Base-by-base conservation (phyloP, 2,888 invertebrate species). In the Mythimna vitellina region DNA sequence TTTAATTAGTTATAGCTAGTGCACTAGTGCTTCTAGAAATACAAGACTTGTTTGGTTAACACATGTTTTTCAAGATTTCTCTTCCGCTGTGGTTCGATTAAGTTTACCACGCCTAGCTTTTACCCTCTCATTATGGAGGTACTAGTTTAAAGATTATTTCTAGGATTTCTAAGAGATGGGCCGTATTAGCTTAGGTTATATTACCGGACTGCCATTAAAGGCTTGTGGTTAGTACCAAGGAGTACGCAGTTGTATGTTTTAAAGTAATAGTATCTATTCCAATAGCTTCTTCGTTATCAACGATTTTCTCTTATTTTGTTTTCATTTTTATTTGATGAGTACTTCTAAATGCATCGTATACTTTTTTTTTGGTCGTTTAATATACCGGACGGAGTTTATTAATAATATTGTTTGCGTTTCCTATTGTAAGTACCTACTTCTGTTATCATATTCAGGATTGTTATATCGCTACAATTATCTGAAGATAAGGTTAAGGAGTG, bases 41-140 rank as follows among this genome's bases (percentile, higher is more conserved):
- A 84, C 82, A 51, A 82, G 79, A 82, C 85, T 75, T 65, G 80
- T 76, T 78, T 63, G 42, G 61, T 61, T 57, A 66, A 77, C 82
- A 84, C 89, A 73, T 80, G 89, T 89, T 86, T 85, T 86, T 87
- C 87, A 76, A 88, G 88, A 84, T 90, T 88, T 90, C 90, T 88
- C 89, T 90, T 90, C 90, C 90, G 81, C 65, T 79, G 61, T 8
- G 58, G 61, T 70, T 79, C 79, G 81, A 83, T 85, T 83, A 83
- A 76, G 74, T 71, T 73, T 25, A 64, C 71, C 69, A 65, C 74
- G 38, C 77, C 76, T 74, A 76, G 78, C 77, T 81, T 77, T 81
- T 82, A 79, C 78, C 76, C 75, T 66, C 73, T 68, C 25, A 64
- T 78, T 73, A 73, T 62, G 60, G 66, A 70, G 74, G 67, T 76